Conservation (phyloP, 2,113 vertebrate species). For the Zeus faber region DNA sequence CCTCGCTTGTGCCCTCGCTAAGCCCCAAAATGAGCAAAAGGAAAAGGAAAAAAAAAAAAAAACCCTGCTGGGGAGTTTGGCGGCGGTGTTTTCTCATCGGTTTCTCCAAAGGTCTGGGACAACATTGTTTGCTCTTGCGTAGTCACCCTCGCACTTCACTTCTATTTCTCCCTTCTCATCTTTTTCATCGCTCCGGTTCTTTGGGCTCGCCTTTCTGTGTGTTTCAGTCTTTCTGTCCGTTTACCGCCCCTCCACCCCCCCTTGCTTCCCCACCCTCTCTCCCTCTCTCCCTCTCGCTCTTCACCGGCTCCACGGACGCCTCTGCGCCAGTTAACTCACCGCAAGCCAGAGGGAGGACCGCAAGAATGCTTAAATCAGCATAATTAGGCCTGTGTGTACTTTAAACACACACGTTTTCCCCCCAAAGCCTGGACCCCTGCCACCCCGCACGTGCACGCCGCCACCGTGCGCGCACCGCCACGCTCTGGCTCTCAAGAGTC, state of each 20-base stretch:
- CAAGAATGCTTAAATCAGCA: slow-evolving; percentile 77
- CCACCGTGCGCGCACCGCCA: slow-evolving; percentile 55
- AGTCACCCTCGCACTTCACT: background rate
- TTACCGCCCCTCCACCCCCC: background rate
- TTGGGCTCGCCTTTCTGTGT: background rate
- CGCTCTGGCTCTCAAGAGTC: slow-evolving; percentile 64
- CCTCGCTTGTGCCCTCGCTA: slow-evolving; percentile 33
- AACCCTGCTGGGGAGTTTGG: slow-evolving; percentile 47
- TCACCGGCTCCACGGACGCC: slow-evolving; percentile 42
- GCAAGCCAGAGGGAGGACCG: slow-evolving; percentile 70
- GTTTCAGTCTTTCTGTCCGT: background rate
- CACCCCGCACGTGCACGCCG: slow-evolving; percentile 55
- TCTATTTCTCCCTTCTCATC: background rate
- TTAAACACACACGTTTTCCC: slow-evolving; percentile 72
- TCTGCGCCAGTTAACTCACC: slow-evolving; percentile 67
- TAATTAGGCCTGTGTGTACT: slow-evolving; percentile 72
- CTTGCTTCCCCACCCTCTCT: slow-evolving; percentile 11
- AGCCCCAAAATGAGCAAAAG: slow-evolving; percentile 44
- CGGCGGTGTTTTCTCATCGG: slow-evolving; percentile 51
- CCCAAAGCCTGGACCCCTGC: slow-evolving; percentile 65
- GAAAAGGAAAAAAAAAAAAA: slow-evolving; percentile 25
- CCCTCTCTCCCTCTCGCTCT: background rate
- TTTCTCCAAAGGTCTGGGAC: slow-evolving; percentile 34
- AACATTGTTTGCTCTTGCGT: slow-evolving; percentile 8
- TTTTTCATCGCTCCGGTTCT: background rate